phyloP scores from a whole-genome alignment of 2,888 invertebrate species.

The Idaea biselata region DNA sequence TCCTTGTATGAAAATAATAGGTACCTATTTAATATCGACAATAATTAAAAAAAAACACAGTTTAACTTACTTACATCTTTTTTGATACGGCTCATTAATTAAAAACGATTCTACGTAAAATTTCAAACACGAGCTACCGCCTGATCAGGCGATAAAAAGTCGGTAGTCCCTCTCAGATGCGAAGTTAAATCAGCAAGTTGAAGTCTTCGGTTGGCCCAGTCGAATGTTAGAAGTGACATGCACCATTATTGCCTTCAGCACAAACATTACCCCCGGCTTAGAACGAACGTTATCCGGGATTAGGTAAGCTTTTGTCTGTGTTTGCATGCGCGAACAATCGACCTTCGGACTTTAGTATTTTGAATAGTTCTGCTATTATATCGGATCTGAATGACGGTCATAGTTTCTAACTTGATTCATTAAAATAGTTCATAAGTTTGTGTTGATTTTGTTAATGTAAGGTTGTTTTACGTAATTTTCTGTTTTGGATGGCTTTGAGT shows the following conservation, averaged over 20 bases:
- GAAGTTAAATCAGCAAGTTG: conserved; percentile 36
- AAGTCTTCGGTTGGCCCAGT: conserved; percentile 61
- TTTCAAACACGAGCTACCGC: too few relatives aligned
- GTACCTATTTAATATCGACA: too few relatives aligned
- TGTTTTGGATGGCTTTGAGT: too few relatives aligned
- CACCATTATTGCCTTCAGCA: conserved; percentile 71
- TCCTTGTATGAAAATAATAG: too few relatives aligned
- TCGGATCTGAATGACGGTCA: not conserved
- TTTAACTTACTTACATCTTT: too few relatives aligned
- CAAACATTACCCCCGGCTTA: conserved; percentile 66
- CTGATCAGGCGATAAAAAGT: not conserved
- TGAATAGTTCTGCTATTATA: conserved; percentile 21
- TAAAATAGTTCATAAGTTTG: not conserved
- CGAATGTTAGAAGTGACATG: conserved; percentile 65
- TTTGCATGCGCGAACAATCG: conserved; percentile 22
- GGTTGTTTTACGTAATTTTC: too few relatives aligned
- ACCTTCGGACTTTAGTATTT: conserved; percentile 19
- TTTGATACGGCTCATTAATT: too few relatives aligned
- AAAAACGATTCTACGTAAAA: too few relatives aligned
- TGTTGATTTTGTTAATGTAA: too few relatives aligned
- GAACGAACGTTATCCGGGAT: conserved; percentile 19
- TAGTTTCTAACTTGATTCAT: not conserved
- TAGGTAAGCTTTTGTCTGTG: conserved; percentile 39
- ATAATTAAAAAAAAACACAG: too few relatives aligned
- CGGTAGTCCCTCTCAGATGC: conserved; percentile 6